Base-by-base conservation (phyloP, 2,113 vertebrate genomes). In the Sebastes schlegelii region DNA sequence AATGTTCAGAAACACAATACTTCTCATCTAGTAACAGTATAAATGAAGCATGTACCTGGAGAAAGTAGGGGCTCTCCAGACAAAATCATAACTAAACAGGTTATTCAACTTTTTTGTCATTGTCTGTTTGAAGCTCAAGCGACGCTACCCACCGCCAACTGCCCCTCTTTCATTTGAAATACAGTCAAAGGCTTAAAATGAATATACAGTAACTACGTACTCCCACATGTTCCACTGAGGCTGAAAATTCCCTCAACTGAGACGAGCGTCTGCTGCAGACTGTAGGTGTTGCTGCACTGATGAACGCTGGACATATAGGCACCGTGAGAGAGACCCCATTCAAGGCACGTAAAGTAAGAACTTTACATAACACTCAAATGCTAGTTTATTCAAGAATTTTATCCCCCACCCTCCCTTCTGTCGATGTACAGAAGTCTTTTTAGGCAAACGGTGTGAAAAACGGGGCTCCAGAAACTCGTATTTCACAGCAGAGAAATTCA, bases 161-260 rank as follows among this genome's bases (percentile, higher is more conserved):
- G 76, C n/a, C 51, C 60, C 63, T 73, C 74, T 89, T 86, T 88
- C 79, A 70, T n/a, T 51, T 82, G 6, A 87, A 86, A 79, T 72
- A 62, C 58, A 84, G 69, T 85, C 63, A 85, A 86, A 87, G 58
- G 79, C 74, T 74, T 83, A 81, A 85, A 87, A 88, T 89, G 87
- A 88, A 91, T 88, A 62, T 75, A 91, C 90, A 87, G 84, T 83
- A 87, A 82, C 70, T 64, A 17, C n/a, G 2, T 13, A 85, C 91
- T 84, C 91, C 91, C 72, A 91, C 92, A 71, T 83, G 84, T 88
- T 89, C 73, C 83, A 83, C 80, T 57, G n/a, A 75, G 70, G 70
- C 82, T 74, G 80, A 80, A 89, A 91, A 87, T 82, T 91, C 89
- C 89, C 88, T 86, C 77, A 55, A 84, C 46, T 87, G 73, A 90